phyloP scores from a whole-genome alignment of 2,113 vertebrate species.

The Mormyrus iriodes region DNA sequence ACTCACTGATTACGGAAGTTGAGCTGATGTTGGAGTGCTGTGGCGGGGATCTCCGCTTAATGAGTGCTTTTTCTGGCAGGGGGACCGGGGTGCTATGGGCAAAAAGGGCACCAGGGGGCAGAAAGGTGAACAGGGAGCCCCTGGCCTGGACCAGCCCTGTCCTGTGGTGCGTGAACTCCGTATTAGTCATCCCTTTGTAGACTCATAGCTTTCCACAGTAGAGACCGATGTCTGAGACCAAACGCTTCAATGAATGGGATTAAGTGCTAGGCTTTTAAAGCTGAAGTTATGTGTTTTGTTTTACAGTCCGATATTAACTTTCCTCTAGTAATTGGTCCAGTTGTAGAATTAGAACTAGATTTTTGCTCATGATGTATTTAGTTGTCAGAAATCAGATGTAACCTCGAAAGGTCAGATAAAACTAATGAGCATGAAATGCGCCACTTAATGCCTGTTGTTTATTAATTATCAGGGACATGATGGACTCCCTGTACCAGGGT shows the following conservation, averaged over 20 bases:
- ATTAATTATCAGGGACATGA: slow-evolving; percentile 20
- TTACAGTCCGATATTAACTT: not conserved
- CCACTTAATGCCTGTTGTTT: not conserved
- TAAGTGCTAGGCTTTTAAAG: not conserved
- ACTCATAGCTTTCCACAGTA: not conserved
- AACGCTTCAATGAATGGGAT: not conserved
- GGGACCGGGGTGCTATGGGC: slow-evolving; percentile 68
- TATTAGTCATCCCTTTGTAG: not conserved
- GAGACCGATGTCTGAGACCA: not conserved
- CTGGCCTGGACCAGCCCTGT: slow-evolving; percentile 76
- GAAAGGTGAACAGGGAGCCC: slow-evolving; percentile 76
- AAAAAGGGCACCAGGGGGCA: slow-evolving; percentile 75
- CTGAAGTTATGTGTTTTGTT: not conserved
- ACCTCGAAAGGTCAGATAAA: not conserved
- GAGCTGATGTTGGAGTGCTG: not conserved
- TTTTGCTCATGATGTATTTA: not conserved
- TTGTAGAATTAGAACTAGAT: not conserved
- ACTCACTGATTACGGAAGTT: not conserved
- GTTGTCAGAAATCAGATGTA: not conserved
- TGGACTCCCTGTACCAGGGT: slow-evolving; percentile 26
- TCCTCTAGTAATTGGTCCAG: not conserved
- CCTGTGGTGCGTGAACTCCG: slow-evolving; percentile 62
- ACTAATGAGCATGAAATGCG: not conserved
- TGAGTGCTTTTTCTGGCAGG: slow-evolving; percentile 45
- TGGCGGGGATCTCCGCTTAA: not conserved